A percentile compares a stretch with the other conserved stretches of the same genome.
These are phyloP conservation scores for Meta bourneti DNA, from an alignment of 2,888 invertebrate genomes.

Conservation along the genomic window DNA sequence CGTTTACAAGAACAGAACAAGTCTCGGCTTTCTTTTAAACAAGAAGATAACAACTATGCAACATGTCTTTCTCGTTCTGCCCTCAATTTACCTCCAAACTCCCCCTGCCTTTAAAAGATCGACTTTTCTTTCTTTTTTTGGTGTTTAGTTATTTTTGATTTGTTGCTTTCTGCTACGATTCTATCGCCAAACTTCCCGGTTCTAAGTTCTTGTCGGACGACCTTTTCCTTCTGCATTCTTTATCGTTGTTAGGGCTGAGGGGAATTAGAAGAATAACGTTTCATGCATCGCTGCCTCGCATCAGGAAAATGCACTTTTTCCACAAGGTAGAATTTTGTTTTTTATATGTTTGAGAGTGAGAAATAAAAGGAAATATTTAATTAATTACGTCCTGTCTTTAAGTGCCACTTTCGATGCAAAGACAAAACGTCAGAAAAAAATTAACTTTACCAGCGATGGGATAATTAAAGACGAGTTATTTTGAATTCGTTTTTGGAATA, in stretches of 20 bases:
- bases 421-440: neutral
- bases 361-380: conserved; percentile 7
- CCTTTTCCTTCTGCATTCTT: conserved; percentile 25
- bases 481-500: too few relatives aligned
- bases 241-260: conserved; percentile 16
- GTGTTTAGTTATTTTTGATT: conserved; percentile 19
- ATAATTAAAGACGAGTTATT: neutral
- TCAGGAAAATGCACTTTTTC: conserved; percentile 22
- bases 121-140: conserved; percentile 7
- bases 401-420: conserved; percentile 19
- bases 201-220: conserved; percentile 43
- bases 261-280: conserved; percentile 18
- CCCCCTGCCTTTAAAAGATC: neutral
- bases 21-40: neutral
- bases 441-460: neutral
- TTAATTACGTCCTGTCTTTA: conserved; percentile 10
- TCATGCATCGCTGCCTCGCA: conserved; percentile 2
- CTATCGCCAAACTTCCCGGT: conserved; percentile 36
- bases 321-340: neutral
- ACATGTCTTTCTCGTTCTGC: conserved; percentile 11
- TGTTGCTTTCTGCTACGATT: conserved; percentile 22
- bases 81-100: conserved; percentile 15
- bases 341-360: neutral
- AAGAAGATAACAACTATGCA: neutral
- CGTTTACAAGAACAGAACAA: conserved; percentile 37